Evolutionary conservation across 2,797 vertebrate species (phyloP), one percentile per base, ranked within the genome.

Genomic region (Kryptopterus vitreolus): DNA sequence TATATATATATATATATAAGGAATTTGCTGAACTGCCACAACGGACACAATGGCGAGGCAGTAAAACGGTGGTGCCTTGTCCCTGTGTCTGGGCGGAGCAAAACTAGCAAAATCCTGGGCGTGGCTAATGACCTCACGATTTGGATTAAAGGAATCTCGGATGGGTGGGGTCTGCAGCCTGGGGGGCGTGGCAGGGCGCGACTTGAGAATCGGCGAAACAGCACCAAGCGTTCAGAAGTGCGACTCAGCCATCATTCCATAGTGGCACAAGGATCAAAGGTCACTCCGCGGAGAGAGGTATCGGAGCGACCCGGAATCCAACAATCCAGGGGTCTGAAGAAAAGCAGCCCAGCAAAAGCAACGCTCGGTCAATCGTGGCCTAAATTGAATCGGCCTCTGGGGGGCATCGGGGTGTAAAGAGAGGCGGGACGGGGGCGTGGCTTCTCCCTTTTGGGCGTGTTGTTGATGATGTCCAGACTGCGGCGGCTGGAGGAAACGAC

Each of bases 401-500:
- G 62, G 61, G 82, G 57, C 62, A 59, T 69, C 38, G 50, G 81
- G 22, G 55, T 43, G 55, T 62, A 73, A 52, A 24, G n/a, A 35
- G 52, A 50, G 43, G 38, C 29, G 53, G 73, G 71, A 26, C 43
- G 73, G 1, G 81, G 69, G 24, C n/a, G 68, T 50, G 71, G 70
- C 74, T 84, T 86, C 82, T 89, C 86, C 89, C 92, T 94, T 87
- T 91, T 92, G 0, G 95, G 95, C 0, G 94, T 95, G 82, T 94
- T 92, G 81, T 98, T 95, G 83, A 97, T 94, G 68, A 96, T 92
- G 70, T 97, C 96, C 90, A 98, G 89, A 12, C 97, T 99, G 78
- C 94, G 95, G 78, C 97, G 95, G 87, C 97, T 98, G 82, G 97
- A 98, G 66, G 92, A 92, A 72, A 98, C 92, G 10, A 99, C 95